phyloP scores from a whole-genome alignment of 2,888 invertebrate species.

The Eupsilia transversa region DNA sequence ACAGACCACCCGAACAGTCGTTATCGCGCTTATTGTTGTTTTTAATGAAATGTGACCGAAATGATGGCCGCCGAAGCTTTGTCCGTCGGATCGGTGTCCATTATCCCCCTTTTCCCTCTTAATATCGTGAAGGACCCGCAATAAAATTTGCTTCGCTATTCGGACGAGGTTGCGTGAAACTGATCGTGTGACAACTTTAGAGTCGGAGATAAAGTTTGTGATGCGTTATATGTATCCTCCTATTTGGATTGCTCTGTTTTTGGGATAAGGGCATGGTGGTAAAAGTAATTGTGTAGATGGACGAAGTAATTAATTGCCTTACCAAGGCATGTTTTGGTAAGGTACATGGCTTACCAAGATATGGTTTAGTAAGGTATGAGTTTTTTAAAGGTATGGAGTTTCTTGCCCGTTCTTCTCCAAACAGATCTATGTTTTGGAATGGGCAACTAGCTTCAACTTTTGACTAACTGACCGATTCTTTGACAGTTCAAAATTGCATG shows the following conservation, averaged over 20 bases:
- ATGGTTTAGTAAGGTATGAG: too few relatives aligned
- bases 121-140: slow-evolving; percentile 80
- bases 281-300: background rate
- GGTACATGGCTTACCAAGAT: too few relatives aligned
- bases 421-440: too few relatives aligned
- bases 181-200: slow-evolving; percentile 81
- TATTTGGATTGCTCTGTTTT: slow-evolving; percentile 58
- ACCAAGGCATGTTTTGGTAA: too few relatives aligned
- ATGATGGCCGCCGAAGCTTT: slow-evolving; percentile 80
- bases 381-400: too few relatives aligned
- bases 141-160: slow-evolving; percentile 81
- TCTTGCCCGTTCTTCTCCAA: too few relatives aligned
- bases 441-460: too few relatives aligned
- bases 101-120: slow-evolving; percentile 81
- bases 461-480: too few relatives aligned
- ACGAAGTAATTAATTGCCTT: background rate
- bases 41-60: slow-evolving; percentile 85
- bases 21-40: slow-evolving; percentile 85
- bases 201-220: slow-evolving; percentile 68
- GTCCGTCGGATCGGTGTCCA: slow-evolving; percentile 82
- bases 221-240: slow-evolving; percentile 57
- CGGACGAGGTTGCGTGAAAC: slow-evolving; percentile 67
- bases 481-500: too few relatives aligned
- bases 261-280: background rate
- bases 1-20: slow-evolving; percentile 73